Percentiles rank a stretch among this genome's conserved stretches.
Evolutionary conservation across 2,113 vertebrate species (phyloP).

Genomic region (Lepisosteus oculatus): DNA sequence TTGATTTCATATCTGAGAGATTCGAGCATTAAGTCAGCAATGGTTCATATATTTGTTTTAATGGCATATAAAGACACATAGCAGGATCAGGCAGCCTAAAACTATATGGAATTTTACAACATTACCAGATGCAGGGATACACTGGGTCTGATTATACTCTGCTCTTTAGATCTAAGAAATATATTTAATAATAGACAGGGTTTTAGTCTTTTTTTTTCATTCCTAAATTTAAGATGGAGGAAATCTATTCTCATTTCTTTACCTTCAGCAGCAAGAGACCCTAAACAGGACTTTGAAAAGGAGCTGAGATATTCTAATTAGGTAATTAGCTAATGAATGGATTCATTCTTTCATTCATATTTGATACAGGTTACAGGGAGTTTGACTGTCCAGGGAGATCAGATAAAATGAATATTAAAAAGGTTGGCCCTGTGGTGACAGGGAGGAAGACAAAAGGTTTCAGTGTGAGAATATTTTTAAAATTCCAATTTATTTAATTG

Average conservation of each 20-base stretch:
- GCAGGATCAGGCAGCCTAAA: no score
- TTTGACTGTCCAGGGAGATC: neutral
- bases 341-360: neutral
- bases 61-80: no score
- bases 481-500: neutral
- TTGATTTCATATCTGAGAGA: no score
- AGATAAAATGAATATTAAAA: slow-evolving; percentile 5
- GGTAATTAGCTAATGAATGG: slow-evolving; percentile 3
- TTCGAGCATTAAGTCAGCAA: no score
- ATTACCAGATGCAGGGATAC: no score
- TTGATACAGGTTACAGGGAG: slow-evolving; percentile 1
- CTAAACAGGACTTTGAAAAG: neutral
- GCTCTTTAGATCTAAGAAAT: no score
- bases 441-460: neutral
- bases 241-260: no score
- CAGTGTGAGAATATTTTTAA: neutral
- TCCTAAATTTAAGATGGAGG: neutral
- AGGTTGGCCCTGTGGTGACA: neutral
- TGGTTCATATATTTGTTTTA: no score
- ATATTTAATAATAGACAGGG: no score
- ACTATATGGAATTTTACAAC: no score
- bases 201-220: neutral
- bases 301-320: neutral
- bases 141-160: no score
- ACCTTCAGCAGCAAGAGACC: no score